phyloP scores from a whole-genome alignment of 2,113 vertebrate species.

The Cathartes aura region DNA sequence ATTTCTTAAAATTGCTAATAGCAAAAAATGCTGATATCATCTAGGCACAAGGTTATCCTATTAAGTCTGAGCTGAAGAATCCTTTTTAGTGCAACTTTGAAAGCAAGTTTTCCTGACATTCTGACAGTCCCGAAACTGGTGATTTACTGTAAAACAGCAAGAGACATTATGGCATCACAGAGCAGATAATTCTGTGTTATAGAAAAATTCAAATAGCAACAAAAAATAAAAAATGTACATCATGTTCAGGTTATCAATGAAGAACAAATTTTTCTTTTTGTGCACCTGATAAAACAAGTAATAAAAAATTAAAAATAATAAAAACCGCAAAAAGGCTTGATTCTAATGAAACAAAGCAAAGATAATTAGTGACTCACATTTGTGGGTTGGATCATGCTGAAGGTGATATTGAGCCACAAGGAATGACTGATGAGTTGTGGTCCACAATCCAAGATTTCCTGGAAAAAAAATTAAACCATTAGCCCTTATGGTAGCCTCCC shows the following conservation, averaged over 20 bases:
- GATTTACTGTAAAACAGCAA: not conserved
- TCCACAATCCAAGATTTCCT: not conserved
- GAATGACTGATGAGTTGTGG: not conserved
- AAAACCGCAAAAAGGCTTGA: not conserved
- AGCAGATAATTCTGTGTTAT: not conserved
- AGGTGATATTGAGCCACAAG: not conserved
- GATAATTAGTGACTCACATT: not conserved
- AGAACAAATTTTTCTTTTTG: not conserved
- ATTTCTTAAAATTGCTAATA: constrained; percentile 38
- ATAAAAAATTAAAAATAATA: not conserved
- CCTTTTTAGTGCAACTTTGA: not conserved
- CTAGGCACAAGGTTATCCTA: not conserved
- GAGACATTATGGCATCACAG: not conserved
- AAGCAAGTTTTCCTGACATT: not conserved
- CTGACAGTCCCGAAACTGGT: not conserved
- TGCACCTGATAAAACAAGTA: not conserved
- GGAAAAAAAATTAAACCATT: not conserved
- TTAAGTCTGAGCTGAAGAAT: not conserved
- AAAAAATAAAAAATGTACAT: not conserved
- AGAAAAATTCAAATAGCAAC: not conserved
- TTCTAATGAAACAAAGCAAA: not conserved
- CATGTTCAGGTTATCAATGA: not conserved
- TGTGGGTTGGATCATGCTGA: not conserved
- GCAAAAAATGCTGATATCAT: not conserved
- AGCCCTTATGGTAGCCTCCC: not conserved